A percentile compares a stretch with the other conserved stretches of the same genome.
Evolutionary conservation across 2,888 invertebrate species (phyloP).

Genomic region (Spodoptera exigua): DNA sequence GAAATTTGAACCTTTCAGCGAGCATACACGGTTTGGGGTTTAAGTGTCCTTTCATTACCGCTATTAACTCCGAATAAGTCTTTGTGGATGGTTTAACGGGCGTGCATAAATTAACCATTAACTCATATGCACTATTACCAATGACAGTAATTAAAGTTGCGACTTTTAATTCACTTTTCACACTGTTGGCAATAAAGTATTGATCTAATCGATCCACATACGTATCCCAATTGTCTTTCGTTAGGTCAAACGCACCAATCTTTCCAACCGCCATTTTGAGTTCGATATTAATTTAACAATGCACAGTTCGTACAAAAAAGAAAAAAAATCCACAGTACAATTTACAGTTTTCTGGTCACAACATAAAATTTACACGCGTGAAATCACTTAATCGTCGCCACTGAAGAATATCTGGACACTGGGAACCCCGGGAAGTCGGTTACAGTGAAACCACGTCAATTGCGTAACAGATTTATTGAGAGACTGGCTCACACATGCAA

Average conservation of each 20-base stretch:
- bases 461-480: no score
- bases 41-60: constrained; percentile 35
- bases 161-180: constrained; percentile 9
- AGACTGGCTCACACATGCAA: no score
- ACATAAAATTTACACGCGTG: no score
- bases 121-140: constrained; percentile 34
- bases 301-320: not conserved
- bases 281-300: constrained; percentile 2
- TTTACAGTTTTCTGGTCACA: no score
- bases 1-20: constrained; percentile 47
- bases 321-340: no score
- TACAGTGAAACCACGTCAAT: no score
- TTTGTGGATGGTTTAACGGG: constrained; percentile 40
- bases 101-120: constrained; percentile 40
- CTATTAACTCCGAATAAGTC: constrained; percentile 18
- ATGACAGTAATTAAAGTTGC: constrained; percentile 45
- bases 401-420: no score
- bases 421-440: no score
- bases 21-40: constrained; percentile 38
- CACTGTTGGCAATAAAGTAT: constrained; percentile 26
- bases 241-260: constrained; percentile 26
- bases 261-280: constrained; percentile 34
- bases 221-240: constrained; percentile 20
- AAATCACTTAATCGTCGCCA: no score
- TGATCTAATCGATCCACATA: constrained; percentile 34